phyloP scores from a whole-genome alignment of 2,113 vertebrate species.

The Scophthalmus maximus region DNA sequence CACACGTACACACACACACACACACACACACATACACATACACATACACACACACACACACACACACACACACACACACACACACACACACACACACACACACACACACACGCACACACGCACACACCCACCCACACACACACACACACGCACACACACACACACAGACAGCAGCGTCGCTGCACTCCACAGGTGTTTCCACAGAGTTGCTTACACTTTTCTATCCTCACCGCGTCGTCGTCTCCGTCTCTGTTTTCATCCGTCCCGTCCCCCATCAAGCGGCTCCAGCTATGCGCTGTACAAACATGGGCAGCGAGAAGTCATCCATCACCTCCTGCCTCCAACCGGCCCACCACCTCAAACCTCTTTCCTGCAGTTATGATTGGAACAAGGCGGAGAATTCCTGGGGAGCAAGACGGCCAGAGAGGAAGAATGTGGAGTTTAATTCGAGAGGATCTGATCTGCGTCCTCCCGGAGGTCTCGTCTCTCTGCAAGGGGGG shows the following conservation, averaged over 20 bases:
- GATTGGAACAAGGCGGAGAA: slow-evolving; percentile 61
- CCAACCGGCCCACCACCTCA: neutral
- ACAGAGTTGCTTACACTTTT: slow-evolving; percentile 28
- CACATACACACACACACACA: neutral
- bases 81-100: neutral
- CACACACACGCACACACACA: neutral
- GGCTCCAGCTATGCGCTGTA: slow-evolving; percentile 66
- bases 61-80: neutral
- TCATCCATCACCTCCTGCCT: slow-evolving; percentile 71
- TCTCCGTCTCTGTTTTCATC: slow-evolving; percentile 50
- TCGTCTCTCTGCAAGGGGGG: neutral
- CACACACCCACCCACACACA: too few relatives aligned
- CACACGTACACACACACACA: neutral
- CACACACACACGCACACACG: neutral
- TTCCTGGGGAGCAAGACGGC: slow-evolving; percentile 52
- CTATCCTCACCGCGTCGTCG: slow-evolving; percentile 7
- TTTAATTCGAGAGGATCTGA: slow-evolving; percentile 47
- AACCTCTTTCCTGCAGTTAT: slow-evolving; percentile 59
- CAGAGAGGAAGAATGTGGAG: slow-evolving; percentile 31
- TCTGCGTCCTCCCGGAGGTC: slow-evolving; percentile 27
- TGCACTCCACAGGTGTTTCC: slow-evolving; percentile 19
- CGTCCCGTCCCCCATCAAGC: slow-evolving; percentile 33
- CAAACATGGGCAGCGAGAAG: slow-evolving; percentile 69
- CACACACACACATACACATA: slow-evolving; percentile 1
- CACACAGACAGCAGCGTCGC: neutral